These are phyloP conservation scores for Romanomermis culicivorax DNA, from an alignment of 2,888 invertebrate species.

Conservation along the genomic window DNA sequence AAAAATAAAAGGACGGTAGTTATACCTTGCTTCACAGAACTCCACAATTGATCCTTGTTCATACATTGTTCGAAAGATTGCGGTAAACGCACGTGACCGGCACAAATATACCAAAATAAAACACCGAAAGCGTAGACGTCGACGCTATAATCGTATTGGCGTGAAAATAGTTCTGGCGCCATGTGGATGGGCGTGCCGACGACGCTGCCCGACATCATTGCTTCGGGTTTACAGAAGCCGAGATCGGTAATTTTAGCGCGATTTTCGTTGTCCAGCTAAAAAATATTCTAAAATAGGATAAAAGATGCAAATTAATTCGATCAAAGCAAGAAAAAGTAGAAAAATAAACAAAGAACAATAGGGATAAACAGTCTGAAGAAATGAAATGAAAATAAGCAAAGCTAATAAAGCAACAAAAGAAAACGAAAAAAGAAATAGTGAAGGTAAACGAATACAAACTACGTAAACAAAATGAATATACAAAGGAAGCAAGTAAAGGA, in stretches of 20 bases:
- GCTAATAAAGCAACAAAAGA: no score
- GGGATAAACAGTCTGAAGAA: no score
- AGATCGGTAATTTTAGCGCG: slow-evolving; percentile 63
- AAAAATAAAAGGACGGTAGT: no score
- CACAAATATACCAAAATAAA: slow-evolving; percentile 54
- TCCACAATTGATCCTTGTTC: slow-evolving; percentile 67
- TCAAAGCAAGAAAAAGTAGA: no score
- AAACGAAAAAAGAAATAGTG: no score
- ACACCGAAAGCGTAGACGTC: slow-evolving; percentile 77
- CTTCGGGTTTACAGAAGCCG: slow-evolving; percentile 69
- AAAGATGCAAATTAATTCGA: slow-evolving; percentile 1
- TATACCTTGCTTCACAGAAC: slow-evolving; percentile 57
- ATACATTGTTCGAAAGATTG: slow-evolving; percentile 57
- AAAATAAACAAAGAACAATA: no score
- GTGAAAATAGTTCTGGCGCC: slow-evolving; percentile 64
- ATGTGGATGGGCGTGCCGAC: slow-evolving; percentile 62
- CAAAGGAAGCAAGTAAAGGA: no score
- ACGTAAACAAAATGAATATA: no score
- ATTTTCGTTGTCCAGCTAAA: slow-evolving; percentile 44
- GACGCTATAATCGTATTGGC: slow-evolving; percentile 55
- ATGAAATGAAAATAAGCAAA: no score
- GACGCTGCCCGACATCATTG: slow-evolving; percentile 68
- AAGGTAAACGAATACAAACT: no score
- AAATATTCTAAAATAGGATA: slow-evolving; percentile 11
- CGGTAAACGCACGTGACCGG: slow-evolving; percentile 55